Evolutionary conservation across 2,888 invertebrate genomes (phyloP).

Genomic region (Malthinus seriepunctatus): DNA sequence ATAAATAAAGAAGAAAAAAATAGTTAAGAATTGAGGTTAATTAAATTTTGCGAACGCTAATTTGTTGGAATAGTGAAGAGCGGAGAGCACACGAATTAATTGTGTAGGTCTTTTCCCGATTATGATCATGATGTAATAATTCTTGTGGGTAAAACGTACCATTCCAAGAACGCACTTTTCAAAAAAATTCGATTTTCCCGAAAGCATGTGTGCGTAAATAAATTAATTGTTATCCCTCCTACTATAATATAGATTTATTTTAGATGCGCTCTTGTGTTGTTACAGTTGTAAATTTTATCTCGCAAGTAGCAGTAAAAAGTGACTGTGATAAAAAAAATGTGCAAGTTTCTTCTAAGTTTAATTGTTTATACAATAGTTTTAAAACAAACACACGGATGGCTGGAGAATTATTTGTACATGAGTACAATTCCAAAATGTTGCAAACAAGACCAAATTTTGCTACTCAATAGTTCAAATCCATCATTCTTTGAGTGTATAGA

Average conservation of each 20-base stretch:
- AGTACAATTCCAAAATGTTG: background rate
- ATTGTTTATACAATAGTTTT: background rate
- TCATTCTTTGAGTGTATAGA: background rate
- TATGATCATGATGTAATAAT: too few relatives aligned
- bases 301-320: background rate
- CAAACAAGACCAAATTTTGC: background rate
- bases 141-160: too few relatives aligned
- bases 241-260: background rate
- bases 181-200: background rate
- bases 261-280: slow-evolving; percentile 1
- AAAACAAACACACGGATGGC: background rate
- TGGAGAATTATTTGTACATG: background rate
- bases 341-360: too few relatives aligned
- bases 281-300: slow-evolving; percentile 2
- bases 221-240: slow-evolving; percentile 6
- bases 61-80: too few relatives aligned
- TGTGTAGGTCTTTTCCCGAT: too few relatives aligned
- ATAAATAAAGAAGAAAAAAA: too few relatives aligned
- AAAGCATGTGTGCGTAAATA: background rate
- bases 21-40: too few relatives aligned
- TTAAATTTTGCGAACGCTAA: too few relatives aligned
- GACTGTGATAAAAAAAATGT: too few relatives aligned
- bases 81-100: too few relatives aligned
- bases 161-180: background rate
- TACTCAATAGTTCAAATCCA: background rate